Evolutionary conservation across 2,797 vertebrate genomes (phyloP).

Genomic region (Pseudopleuronectes americanus): DNA sequence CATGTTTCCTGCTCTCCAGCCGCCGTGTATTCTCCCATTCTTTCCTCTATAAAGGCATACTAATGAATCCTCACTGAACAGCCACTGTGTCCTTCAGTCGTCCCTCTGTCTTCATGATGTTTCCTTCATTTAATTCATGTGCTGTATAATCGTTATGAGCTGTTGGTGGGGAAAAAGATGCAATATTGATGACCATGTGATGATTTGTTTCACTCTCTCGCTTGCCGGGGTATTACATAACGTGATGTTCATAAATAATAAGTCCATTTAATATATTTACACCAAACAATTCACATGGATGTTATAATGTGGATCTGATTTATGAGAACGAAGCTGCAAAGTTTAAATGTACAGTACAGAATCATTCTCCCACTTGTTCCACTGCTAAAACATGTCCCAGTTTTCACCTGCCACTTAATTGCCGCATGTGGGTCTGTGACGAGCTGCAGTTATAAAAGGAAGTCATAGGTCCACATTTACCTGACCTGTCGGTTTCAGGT

Average conservation of each 20-base stretch:
- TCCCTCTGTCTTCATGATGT: slow-evolving; percentile 9
- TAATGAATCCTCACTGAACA: slow-evolving; percentile 10
- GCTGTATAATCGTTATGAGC: background rate
- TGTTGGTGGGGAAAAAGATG: background rate
- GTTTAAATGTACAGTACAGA: background rate
- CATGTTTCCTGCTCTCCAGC: slow-evolving; percentile 18
- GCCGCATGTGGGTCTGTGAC: no score
- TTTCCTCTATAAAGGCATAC: slow-evolving; percentile 31
- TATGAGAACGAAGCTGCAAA: background rate
- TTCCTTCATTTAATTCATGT: background rate
- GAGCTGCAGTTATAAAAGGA: no score
- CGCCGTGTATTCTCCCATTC: background rate
- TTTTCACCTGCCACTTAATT: no score
- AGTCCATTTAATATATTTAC: background rate
- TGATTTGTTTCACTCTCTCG: slow-evolving; percentile 19
- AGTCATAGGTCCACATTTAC: no score
- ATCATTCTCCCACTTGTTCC: background rate
- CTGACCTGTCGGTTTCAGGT: no score
- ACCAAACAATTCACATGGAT: background rate
- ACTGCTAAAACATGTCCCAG: no score
- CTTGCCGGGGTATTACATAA: slow-evolving; percentile 7
- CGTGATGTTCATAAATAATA: background rate
- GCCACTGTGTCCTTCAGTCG: slow-evolving; percentile 32
- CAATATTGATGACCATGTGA: slow-evolving; percentile 10
- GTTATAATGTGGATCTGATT: background rate